Conservation (phyloP, 2,113 vertebrate species). For the Varanus salvator region DNA sequence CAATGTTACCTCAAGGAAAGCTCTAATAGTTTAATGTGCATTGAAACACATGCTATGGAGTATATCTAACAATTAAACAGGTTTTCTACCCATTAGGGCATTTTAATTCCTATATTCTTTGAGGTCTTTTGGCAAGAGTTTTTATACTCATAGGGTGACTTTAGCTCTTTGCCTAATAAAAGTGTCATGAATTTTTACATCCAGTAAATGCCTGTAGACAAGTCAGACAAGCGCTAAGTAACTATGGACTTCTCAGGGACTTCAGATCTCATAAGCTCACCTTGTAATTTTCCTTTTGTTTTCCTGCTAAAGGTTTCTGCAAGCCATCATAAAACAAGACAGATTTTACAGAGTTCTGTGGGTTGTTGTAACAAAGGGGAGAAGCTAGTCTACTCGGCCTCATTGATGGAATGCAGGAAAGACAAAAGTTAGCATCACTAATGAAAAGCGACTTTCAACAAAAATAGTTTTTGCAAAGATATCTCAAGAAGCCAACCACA, state of each 20-base stretch:
- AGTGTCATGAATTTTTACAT: slow-evolving; percentile 13
- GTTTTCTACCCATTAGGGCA: neutral
- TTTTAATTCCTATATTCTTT: slow-evolving; percentile 14
- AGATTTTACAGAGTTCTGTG: neutral
- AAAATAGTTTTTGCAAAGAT: neutral
- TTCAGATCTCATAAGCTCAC: neutral
- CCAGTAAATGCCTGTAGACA: slow-evolving; percentile 13
- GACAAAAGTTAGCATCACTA: neutral
- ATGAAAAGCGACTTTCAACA: neutral
- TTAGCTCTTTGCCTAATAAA: slow-evolving; percentile 19
- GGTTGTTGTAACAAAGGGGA: neutral
- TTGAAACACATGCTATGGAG: neutral
- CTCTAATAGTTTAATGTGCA: neutral
- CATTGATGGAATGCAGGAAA: neutral
- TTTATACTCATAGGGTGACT: slow-evolving; percentile 5
- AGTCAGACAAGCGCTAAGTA: neutral
- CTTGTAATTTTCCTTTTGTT: neutral
- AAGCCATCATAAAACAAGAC: neutral
- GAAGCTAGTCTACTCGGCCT: neutral
- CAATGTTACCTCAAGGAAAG: neutral
- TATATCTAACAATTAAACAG: slow-evolving; percentile 1
- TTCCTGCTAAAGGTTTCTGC: neutral
- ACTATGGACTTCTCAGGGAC: neutral
- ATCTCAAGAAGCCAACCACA: neutral
- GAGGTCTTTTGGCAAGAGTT: slow-evolving; percentile 8